A percentile compares a stretch with the other conserved stretches of the same genome.
Conservation (phyloP, 2,113 vertebrate genomes). For the Hyaena hyaena region DNA sequence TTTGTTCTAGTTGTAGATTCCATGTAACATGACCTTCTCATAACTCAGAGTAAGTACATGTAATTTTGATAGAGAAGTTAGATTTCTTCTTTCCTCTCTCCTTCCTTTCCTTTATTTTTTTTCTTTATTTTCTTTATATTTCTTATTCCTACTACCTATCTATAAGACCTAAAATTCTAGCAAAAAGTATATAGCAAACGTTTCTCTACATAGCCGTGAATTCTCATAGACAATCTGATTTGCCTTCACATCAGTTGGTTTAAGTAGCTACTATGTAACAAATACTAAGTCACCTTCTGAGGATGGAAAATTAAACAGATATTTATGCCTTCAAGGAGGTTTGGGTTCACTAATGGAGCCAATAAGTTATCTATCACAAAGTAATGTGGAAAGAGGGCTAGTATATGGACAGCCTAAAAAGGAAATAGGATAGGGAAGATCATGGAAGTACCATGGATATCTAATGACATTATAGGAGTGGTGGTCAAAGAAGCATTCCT, state of each 20-base stretch:
- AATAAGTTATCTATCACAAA: neutral
- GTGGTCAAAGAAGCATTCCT: neutral
- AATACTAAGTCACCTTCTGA: neutral
- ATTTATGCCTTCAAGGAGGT: neutral
- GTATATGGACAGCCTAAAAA: neutral
- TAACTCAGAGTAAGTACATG: neutral
- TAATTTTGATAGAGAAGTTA: neutral
- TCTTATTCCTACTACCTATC: neutral
- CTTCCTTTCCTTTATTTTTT: neutral
- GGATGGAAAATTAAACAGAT: conserved; percentile 1
- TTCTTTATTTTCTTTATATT: neutral
- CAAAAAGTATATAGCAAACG: neutral
- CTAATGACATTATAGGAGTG: neutral
- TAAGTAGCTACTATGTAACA: neutral
- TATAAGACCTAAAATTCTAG: conserved; percentile 14
- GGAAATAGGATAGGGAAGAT: neutral
- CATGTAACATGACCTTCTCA: neutral
- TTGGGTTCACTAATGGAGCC: neutral
- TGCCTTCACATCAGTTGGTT: neutral
- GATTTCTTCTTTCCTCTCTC: neutral
- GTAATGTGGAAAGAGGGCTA: neutral
- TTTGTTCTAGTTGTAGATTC: conserved; percentile 7
- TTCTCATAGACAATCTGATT: neutral
- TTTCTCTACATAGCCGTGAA: neutral
- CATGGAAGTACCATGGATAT: neutral